Conservation (phyloP, 2,888 invertebrate species). For the Itoplectis maculator region DNA sequence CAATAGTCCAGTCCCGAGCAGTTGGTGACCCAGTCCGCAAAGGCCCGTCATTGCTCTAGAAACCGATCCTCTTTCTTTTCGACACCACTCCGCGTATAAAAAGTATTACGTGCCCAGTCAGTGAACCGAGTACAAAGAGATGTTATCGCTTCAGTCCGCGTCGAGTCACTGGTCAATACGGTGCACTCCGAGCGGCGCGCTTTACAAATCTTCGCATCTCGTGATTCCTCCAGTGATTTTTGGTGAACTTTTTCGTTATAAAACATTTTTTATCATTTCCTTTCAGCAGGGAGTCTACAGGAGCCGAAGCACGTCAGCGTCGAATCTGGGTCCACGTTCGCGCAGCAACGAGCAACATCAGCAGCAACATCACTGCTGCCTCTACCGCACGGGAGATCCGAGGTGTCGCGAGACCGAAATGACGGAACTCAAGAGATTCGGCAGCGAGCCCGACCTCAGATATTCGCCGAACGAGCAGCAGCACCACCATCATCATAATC, state of each 20-base stretch:
- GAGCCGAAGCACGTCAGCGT: conserved; percentile 77
- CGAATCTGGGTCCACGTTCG: conserved; percentile 73
- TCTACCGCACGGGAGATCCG: conserved; percentile 71
- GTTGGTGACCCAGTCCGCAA: conserved; percentile 57
- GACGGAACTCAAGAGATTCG: conserved; percentile 87
- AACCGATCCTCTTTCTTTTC: conserved; percentile 60
- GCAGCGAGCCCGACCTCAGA: conserved; percentile 90
- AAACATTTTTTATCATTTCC: background rate
- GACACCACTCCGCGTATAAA: conserved; percentile 25
- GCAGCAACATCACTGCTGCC: conserved; percentile 70
- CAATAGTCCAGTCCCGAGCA: conserved; percentile 22
- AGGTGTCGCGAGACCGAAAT: conserved; percentile 80
- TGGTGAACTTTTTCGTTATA: background rate
- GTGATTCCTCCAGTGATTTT: background rate
- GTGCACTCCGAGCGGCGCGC: background rate
- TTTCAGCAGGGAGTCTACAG: conserved; percentile 76
- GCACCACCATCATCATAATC: too few relatives aligned
- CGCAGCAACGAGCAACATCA: conserved; percentile 69
- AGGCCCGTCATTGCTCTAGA: conserved; percentile 53
- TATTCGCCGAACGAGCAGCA: conserved; percentile 73
- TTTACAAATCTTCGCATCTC: background rate
- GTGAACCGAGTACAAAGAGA: conserved; percentile 38
- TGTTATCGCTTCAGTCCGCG: conserved; percentile 34
- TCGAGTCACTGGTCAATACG: conserved; percentile 23
- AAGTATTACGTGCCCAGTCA: conserved; percentile 68